These are phyloP conservation scores for Caenorhabditis parvicauda DNA, from an alignment of 2,888 invertebrate genomes.

Conservation along the genomic window DNA sequence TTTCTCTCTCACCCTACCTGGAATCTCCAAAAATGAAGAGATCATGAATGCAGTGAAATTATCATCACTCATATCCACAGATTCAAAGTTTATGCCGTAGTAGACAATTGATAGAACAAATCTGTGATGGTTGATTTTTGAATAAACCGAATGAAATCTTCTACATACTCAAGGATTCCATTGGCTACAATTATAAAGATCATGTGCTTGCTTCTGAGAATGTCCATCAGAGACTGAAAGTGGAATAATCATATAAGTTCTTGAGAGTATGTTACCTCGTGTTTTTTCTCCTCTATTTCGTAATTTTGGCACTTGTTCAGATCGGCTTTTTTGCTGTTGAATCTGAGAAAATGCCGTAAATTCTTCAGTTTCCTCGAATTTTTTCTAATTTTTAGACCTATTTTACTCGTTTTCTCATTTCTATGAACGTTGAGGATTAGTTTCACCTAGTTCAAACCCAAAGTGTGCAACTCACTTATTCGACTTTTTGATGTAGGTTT, in stretches of 20 bases:
- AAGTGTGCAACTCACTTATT: constrained; percentile 10
- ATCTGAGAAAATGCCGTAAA: neutral
- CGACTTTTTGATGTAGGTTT: constrained; percentile 19
- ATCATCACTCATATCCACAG: constrained; percentile 18
- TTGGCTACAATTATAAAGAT: constrained; percentile 21
- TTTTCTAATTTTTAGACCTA: neutral
- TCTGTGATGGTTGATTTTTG: neutral
- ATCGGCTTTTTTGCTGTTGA: constrained; percentile 18
- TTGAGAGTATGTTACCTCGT: constrained; percentile 4
- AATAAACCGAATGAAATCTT: neutral
- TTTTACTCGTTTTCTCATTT: too few relatives aligned
- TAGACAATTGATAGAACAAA: constrained; percentile 28
- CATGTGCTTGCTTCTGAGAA: constrained; percentile 8
- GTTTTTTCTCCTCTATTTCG: constrained; percentile 10
- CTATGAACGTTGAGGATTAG: too few relatives aligned
- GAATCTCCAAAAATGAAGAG: constrained; percentile 19
- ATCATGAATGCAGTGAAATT: constrained; percentile 13
- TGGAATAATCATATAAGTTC: neutral
- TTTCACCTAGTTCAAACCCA: neutral
- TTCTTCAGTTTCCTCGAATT: neutral
- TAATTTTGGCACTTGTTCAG: constrained; percentile 15
- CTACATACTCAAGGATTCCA: constrained; percentile 17
- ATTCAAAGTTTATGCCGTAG: constrained; percentile 20
- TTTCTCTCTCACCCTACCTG: too few relatives aligned
- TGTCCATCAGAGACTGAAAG: neutral